Evolutionary conservation across 2,113 vertebrate species (phyloP).

Genomic region (Jacana jacana): DNA sequence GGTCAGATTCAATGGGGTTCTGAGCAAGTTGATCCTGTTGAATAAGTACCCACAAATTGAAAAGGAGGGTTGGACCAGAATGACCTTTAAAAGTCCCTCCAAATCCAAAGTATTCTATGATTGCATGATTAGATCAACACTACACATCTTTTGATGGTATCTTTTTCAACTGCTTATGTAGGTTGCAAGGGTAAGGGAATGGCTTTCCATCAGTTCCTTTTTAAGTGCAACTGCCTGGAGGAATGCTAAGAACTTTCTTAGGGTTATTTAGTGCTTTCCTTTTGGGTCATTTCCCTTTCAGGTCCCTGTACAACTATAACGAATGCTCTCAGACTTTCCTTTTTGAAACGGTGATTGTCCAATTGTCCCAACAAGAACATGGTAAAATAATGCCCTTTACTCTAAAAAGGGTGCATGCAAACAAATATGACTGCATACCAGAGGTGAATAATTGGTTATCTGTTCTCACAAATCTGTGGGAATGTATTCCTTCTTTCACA

Average conservation of each 20-base stretch:
- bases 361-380: neutral
- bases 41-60: neutral
- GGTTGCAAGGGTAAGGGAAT: neutral
- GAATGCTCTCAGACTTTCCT: neutral
- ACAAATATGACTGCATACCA: neutral
- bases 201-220: neutral
- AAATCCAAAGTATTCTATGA: neutral
- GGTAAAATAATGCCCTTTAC: neutral
- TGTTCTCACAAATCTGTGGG: neutral
- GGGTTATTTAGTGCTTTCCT: neutral
- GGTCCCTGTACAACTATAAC: neutral
- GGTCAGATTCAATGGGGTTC: neutral
- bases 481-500: neutral
- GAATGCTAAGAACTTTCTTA: neutral
- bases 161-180: neutral
- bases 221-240: neutral
- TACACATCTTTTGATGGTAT: neutral
- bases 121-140: neutral
- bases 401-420: accelerated
- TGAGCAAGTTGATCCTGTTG: neutral
- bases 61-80: neutral
- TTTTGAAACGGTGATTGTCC: neutral
- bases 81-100: neutral
- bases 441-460: neutral
- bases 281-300: neutral